phyloP scores from a whole-genome alignment of 2,888 invertebrate species.

The Spilosoma lubricipeda region DNA sequence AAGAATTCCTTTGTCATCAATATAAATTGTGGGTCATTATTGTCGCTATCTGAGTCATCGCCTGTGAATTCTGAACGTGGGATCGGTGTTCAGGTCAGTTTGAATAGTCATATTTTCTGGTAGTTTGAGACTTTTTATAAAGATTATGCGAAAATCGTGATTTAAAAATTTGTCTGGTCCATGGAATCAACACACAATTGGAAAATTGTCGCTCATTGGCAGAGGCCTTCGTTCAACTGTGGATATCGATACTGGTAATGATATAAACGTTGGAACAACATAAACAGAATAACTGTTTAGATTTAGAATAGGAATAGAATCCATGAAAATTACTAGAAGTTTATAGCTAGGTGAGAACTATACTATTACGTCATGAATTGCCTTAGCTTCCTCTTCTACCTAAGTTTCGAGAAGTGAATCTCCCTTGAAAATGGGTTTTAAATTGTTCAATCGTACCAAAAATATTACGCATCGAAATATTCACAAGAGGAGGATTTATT shows the following conservation, averaged over 20 bases:
- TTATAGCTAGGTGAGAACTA: too few species aligned
- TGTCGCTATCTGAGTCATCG: conserved; percentile 32
- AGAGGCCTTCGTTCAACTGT: too few species aligned
- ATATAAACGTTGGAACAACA: too few species aligned
- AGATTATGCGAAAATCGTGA: neutral
- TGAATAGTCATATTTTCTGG: conserved; percentile 9
- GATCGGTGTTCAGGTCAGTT: conserved; percentile 14
- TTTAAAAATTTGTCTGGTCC: neutral
- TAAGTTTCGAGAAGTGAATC: too few species aligned
- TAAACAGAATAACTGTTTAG: too few species aligned
- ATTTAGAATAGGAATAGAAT: too few species aligned
- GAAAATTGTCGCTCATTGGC: too few species aligned
- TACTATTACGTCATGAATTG: too few species aligned
- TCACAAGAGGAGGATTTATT: neutral
- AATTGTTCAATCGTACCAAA: neutral
- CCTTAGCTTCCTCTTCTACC: too few species aligned
- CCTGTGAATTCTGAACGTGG: conserved; percentile 23
- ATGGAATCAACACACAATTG: neutral
- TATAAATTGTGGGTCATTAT: conserved; percentile 42
- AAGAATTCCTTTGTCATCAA: conserved; percentile 47
- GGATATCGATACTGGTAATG: too few species aligned
- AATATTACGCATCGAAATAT: neutral
- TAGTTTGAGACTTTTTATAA: neutral
- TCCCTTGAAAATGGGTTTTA: too few species aligned
- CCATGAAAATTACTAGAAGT: too few species aligned